Evolutionary conservation across 2,113 vertebrate species (phyloP), one percentile per base, ranked within the genome.

Genomic region (Sinocyclocheilus rhinocerous): DNA sequence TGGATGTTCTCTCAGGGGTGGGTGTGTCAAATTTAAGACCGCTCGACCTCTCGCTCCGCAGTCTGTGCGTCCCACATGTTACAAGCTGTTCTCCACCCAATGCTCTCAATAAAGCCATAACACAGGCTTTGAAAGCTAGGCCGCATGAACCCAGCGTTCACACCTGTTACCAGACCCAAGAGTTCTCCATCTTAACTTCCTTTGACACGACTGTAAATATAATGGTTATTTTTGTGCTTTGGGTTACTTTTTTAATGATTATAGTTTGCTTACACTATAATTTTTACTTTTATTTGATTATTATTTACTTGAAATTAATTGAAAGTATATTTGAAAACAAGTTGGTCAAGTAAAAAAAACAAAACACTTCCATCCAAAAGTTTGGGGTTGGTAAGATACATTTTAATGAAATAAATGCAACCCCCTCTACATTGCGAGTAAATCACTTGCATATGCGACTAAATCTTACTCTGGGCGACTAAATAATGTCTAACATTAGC

Each of bases 11-110:
- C 20, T 42, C 2, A 12, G 61, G 36, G n/a, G 9, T 69, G 80
- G 63, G 70, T 76, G 76, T 77, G 75, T 80, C 52, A 45, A 22
- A 50, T 82, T 50, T 50, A 82, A 69, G 45, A 50, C 59, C n/a
- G 5, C 33, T 29, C 4, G 15, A 82, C 80, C 63, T 69, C 42
- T 67, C 13, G 6, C 39, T 81, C 24, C 4, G 10, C 22, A 12
- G 61, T 67, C 39, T 81, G 39, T 67, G 42, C 24, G 5, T 67
- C 24, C n/a, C 42, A 81, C 24, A 13, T 67, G 42, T 50, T 69
- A 52, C 13, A 29, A 69, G 63, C 42, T 50, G 39, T 69, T 69
- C 18, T 69, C 63, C 42, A 69, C 42, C 80, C 80, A 52, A 8
- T 63, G 22, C 78, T 65, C 6, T 48, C 39, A 45, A 24, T 39